These are phyloP conservation scores for Noctua janthe DNA, from an alignment of 2,888 invertebrate genomes.

Conservation along the genomic window DNA sequence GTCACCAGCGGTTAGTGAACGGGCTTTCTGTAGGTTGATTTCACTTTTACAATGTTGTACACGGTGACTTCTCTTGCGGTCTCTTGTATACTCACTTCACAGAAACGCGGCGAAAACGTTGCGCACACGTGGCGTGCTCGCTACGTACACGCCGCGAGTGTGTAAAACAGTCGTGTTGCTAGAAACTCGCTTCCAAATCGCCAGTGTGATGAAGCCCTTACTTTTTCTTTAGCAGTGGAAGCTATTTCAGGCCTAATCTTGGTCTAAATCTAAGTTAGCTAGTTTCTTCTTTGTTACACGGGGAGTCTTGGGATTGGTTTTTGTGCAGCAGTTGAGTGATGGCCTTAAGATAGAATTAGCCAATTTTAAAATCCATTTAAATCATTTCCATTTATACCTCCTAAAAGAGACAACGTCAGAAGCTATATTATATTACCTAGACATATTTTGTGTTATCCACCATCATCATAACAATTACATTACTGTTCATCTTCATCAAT, in stretches of 20 bases:
- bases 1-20: background rate
- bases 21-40: background rate
- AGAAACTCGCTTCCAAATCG: background rate
- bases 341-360: background rate
- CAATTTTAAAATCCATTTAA: background rate
- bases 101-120: background rate
- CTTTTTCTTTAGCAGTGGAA: background rate
- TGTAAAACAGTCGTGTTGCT: background rate
- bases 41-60: background rate
- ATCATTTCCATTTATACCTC: background rate
- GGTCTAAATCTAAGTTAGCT: slow-evolving; percentile 7
- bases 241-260: slow-evolving; percentile 26
- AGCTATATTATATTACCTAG: background rate
- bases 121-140: background rate
- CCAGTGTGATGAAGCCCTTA: background rate
- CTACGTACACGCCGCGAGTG: background rate
- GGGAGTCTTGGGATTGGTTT: background rate
- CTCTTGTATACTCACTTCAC: background rate
- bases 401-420: background rate
- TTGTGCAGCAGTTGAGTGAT: background rate
- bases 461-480: too few species aligned
- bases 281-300: background rate
- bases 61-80: background rate
- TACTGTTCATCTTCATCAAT: background rate
- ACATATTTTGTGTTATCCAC: background rate